Evolutionary conservation across 2,113 vertebrate genomes (phyloP).

Genomic region (Theropithecus gelada): DNA sequence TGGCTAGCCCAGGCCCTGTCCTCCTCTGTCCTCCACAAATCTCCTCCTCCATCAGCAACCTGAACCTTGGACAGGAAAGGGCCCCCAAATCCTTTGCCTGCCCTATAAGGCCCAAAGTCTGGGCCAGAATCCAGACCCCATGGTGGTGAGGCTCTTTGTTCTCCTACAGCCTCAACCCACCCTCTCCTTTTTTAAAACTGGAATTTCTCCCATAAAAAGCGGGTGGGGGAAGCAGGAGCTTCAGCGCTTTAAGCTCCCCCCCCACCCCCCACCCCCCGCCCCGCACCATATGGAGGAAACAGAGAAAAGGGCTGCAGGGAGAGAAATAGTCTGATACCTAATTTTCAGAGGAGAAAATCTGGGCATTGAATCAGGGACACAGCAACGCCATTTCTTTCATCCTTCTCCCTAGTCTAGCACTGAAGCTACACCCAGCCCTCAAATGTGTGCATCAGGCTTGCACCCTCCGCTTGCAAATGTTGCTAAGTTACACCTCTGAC

Average conservation of each 20-base stretch:
- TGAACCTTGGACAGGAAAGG: neutral
- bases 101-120: conserved; percentile 30
- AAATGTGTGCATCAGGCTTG: neutral
- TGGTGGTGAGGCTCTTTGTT: conserved; percentile 71
- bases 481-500: neutral
- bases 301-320: neutral
- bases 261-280: too few species aligned
- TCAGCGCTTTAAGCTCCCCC: neutral
- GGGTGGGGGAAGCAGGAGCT: neutral
- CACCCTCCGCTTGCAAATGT: neutral
- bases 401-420: neutral
- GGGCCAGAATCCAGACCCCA: conserved; percentile 63
- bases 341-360: conserved; percentile 42
- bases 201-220: conserved; percentile 66
- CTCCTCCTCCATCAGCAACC: neutral
- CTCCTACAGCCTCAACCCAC: conserved; percentile 49
- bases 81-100: neutral
- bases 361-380: neutral
- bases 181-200: conserved; percentile 38
- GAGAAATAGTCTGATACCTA: neutral
- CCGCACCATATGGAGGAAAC: neutral
- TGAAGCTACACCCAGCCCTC: neutral
- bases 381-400: neutral
- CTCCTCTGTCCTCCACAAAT: neutral
- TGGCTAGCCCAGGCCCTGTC: neutral